Evolutionary conservation across 2,888 invertebrate genomes (phyloP).

Genomic region (Mantis religiosa): DNA sequence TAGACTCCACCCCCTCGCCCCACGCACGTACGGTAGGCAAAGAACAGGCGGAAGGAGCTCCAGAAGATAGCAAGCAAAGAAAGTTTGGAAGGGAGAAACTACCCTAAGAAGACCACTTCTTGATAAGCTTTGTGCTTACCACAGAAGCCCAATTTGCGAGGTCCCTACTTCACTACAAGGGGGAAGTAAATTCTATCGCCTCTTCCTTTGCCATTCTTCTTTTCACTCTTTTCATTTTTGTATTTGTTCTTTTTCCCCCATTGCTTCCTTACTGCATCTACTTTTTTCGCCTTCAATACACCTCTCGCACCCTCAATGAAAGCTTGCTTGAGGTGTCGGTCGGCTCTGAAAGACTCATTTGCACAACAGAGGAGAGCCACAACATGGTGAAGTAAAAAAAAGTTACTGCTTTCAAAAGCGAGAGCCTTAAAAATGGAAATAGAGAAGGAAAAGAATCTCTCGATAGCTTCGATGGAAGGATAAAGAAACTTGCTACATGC

Average conservation of each 20-base stretch:
- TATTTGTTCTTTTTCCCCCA: background rate
- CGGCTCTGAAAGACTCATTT: conserved; percentile 16
- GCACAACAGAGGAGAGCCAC: conserved; percentile 12
- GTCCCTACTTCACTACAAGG: background rate
- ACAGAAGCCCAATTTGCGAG: conserved; percentile 19
- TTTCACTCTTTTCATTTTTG: background rate
- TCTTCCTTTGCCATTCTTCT: background rate
- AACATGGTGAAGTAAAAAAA: background rate
- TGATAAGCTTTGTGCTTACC: conserved; percentile 14
- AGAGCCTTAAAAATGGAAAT: background rate
- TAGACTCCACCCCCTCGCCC: background rate
- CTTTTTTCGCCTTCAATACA: background rate
- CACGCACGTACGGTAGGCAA: background rate
- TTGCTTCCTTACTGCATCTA: background rate
- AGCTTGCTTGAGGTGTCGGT: conserved; percentile 11
- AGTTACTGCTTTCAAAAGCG: background rate
- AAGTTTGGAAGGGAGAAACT: background rate
- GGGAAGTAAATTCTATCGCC: background rate
- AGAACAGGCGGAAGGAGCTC: background rate
- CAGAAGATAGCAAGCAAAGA: background rate
- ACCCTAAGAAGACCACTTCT: background rate
- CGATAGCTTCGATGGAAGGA: background rate
- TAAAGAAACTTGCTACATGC: background rate
- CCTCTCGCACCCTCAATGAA: background rate
- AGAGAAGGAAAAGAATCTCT: background rate